phyloP scores from a whole-genome alignment of 2,797 vertebrate species.

The Argya squamiceps region DNA sequence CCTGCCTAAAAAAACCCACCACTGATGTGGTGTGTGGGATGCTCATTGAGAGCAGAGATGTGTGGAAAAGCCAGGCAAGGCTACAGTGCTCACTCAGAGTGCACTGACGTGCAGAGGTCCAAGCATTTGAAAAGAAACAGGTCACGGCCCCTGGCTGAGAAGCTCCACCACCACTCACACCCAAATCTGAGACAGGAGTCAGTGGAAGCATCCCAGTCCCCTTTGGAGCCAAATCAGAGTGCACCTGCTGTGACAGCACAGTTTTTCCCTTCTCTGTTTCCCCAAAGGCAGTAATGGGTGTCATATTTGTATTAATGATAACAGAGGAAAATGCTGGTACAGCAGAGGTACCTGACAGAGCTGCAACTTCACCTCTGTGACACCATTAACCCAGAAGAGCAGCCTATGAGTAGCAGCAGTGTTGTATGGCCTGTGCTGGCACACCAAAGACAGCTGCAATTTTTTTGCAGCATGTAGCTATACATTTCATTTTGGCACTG shows the following conservation, averaged over 20 bases:
- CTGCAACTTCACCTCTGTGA: not conserved
- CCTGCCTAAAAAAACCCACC: not conserved
- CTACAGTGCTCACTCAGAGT: not conserved
- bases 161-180: fast-evolving
- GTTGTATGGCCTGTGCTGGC: not conserved
- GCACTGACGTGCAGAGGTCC: not conserved
- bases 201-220: not conserved
- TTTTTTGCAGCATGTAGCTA: not conserved
- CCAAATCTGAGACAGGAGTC: not conserved
- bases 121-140: not conserved
- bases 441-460: not conserved
- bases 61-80: not conserved
- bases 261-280: not conserved
- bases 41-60: not conserved
- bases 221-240: not conserved
- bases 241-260: not conserved
- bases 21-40: fast-evolving
- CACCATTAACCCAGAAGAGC: not conserved
- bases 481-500: not conserved
- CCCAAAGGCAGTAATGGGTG: not conserved
- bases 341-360: not conserved
- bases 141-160: fast-evolving
- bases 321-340: not conserved
- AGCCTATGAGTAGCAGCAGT: not conserved
- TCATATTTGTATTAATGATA: not conserved